Evolutionary conservation across 2,797 vertebrate species (phyloP).

Genomic region (Brachyrhaphis roseni): DNA sequence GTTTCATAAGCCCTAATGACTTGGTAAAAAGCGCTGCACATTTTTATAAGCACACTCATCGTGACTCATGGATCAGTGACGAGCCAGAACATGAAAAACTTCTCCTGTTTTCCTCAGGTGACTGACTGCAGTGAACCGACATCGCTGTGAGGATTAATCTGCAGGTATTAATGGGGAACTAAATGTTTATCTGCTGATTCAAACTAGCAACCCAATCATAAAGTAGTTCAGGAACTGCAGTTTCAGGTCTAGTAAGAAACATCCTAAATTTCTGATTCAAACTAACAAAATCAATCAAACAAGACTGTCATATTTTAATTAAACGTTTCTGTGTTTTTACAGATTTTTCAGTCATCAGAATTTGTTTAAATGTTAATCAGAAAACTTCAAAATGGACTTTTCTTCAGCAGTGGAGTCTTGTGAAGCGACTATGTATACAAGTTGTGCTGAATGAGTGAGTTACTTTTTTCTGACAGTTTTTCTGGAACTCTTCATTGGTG

Average conservation of each 20-base stretch:
- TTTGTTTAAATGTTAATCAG: background rate
- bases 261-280: background rate
- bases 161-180: background rate
- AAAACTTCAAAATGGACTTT: background rate
- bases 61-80: constrained; percentile 1
- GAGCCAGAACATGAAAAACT: background rate
- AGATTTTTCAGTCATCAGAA: background rate
- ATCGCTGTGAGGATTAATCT: constrained; percentile 12
- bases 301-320: background rate
- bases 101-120: background rate
- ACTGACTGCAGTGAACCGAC: background rate
- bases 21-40: too few relatives aligned
- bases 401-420: background rate
- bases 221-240: background rate
- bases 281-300: background rate
- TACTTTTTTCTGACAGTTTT: background rate
- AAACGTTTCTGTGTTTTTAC: background rate
- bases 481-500: background rate
- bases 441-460: background rate
- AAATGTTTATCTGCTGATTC: background rate
- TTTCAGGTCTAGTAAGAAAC: background rate
- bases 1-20: background rate
- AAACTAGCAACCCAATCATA: background rate
- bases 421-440: background rate
- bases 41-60: background rate